Percentiles rank a stretch among this genome's conserved stretches.
Evolutionary conservation across 2,797 vertebrate species (phyloP).

Genomic region (Melanotaenia maccullochi): DNA sequence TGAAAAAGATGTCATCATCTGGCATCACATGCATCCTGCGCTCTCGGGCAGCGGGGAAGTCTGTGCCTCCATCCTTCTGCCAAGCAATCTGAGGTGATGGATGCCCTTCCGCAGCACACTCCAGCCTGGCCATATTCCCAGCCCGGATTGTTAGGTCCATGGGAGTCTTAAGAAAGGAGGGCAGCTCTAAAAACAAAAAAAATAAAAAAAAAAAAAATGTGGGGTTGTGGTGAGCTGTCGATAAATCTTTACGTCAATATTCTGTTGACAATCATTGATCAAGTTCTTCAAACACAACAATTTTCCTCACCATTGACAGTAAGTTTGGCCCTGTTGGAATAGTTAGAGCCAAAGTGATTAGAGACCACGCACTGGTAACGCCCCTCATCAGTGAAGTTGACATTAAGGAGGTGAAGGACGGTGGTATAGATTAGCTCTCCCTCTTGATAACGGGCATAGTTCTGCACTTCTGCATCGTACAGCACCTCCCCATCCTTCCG

Average conservation of each 20-base stretch:
- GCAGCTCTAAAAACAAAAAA: slow-evolving; percentile 84
- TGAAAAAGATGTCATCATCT: slow-evolving; percentile 98
- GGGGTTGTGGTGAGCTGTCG: neutral
- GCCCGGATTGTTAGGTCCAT: slow-evolving; percentile 95
- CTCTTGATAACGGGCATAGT: slow-evolving; percentile 89
- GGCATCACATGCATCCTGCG: slow-evolving; percentile 99
- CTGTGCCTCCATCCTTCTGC: slow-evolving; percentile 98
- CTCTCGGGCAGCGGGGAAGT: slow-evolving; percentile 96
- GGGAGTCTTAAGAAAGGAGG: slow-evolving; percentile 95
- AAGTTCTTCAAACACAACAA: neutral
- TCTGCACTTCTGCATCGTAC: slow-evolving; percentile 92
- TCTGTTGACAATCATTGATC: neutral
- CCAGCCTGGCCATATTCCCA: slow-evolving; percentile 91
- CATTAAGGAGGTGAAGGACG: slow-evolving; percentile 88
- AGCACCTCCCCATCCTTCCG: slow-evolving; percentile 95
- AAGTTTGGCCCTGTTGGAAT: slow-evolving; percentile 94
- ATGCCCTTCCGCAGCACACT: slow-evolving; percentile 94
- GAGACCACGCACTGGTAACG: slow-evolving; percentile 98
- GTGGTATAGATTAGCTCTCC: slow-evolving; percentile 89
- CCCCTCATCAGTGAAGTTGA: slow-evolving; percentile 93
- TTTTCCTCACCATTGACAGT: slow-evolving; percentile 92
- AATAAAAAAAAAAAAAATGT: neutral
- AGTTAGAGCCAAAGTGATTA: slow-evolving; percentile 97
- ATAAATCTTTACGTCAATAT: neutral
- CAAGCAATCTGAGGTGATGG: slow-evolving; percentile 96